Conservation (phyloP, 1,140 invertebrate genomes). For the Neodiprion lecontei region DNA sequence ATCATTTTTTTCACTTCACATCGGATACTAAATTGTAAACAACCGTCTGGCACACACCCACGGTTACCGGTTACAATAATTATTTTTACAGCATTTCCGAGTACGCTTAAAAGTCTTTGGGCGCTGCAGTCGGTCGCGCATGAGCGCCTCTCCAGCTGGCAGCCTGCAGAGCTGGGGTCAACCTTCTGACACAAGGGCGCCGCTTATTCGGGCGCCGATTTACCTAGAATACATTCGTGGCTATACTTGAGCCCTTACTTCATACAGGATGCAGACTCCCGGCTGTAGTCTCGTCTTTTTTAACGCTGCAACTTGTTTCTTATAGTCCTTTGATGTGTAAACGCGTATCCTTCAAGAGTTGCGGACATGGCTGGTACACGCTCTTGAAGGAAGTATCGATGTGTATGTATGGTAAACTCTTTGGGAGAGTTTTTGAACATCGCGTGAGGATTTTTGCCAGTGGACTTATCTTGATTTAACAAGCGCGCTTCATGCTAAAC, state of each 20-base stretch:
- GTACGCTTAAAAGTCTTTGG: slow-evolving; percentile 47
- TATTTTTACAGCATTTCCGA: slow-evolving; percentile 64
- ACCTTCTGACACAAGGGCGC: slow-evolving; percentile 58
- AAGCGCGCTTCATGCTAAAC: too few relatives aligned
- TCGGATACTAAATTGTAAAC: neutral
- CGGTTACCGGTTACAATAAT: slow-evolving; percentile 60
- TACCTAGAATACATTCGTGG: slow-evolving; percentile 3
- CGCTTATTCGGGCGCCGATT: slow-evolving; percentile 18
- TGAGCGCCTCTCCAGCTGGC: slow-evolving; percentile 59
- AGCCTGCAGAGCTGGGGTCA: slow-evolving; percentile 35
- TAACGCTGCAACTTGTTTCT: neutral
- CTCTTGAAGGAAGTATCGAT: too few relatives aligned
- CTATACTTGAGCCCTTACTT: neutral
- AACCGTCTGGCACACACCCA: slow-evolving; percentile 16
- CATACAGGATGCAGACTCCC: neutral
- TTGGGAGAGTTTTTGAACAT: too few relatives aligned
- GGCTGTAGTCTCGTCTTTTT: neutral
- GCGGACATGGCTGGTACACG: too few relatives aligned
- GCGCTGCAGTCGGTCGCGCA: slow-evolving; percentile 47
- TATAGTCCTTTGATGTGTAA: too few relatives aligned
- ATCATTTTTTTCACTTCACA: too few relatives aligned
- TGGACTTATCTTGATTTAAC: too few relatives aligned
- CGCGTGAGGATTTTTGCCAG: too few relatives aligned
- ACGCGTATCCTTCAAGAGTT: too few relatives aligned
- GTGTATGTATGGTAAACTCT: too few relatives aligned